Conservation (phyloP, 1,140 invertebrate species). For the Tetranychus cinnabarinus region DNA sequence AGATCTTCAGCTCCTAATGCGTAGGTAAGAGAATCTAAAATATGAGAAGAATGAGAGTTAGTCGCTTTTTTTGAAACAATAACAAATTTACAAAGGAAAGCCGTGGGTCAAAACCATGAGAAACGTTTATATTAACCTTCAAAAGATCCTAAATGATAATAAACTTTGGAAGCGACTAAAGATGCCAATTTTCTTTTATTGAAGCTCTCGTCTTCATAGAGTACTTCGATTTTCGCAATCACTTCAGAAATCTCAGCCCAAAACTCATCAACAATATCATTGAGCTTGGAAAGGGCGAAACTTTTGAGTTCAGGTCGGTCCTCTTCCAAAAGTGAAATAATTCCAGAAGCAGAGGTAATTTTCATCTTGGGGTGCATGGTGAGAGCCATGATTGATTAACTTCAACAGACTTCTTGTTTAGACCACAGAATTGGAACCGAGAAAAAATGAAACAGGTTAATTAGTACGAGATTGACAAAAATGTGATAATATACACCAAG, state of each 20-base stretch:
- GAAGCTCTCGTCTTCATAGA: constrained; percentile 77
- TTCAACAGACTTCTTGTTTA: not conserved
- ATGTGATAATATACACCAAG: too few relatives aligned
- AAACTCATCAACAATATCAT: constrained; percentile 86
- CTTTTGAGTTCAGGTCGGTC: constrained; percentile 72
- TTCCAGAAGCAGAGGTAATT: constrained; percentile 39
- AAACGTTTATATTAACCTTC: constrained; percentile 23
- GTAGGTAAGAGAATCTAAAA: constrained; percentile 67
- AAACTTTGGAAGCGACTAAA: constrained; percentile 91
- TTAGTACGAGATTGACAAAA: too few relatives aligned
- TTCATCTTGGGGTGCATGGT: not conserved
- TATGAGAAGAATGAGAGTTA: not conserved
- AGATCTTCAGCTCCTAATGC: constrained; percentile 73
- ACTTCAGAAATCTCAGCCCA: constrained; percentile 97
- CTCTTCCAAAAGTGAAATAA: constrained; percentile 84
- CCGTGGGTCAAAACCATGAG: not conserved
- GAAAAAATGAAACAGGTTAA: too few relatives aligned
- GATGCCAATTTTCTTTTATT: constrained; percentile 69
- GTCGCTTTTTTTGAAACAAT: not conserved
- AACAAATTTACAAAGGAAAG: not conserved
- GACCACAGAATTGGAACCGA: not conserved
- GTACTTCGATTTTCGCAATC: constrained; percentile 87
- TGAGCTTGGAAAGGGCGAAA: constrained; percentile 68
- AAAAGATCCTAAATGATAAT: constrained; percentile 88
- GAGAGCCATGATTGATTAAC: not conserved